Percentiles rank a stretch among this genome's conserved stretches.
phyloP scores from a whole-genome alignment of 2,797 vertebrate genomes.

The Sardinella longiceps region DNA sequence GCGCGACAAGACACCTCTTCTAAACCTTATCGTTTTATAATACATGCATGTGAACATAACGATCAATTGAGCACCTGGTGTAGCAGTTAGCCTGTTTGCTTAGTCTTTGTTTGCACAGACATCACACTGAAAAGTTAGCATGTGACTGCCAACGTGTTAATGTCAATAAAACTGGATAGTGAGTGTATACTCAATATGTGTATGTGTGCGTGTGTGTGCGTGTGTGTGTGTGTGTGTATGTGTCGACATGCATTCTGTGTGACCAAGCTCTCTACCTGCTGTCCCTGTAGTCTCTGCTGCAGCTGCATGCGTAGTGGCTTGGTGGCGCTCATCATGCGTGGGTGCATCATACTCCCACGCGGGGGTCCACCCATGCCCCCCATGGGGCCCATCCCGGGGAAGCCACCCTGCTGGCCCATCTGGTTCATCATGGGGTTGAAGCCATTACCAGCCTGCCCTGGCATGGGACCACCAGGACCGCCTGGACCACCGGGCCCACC shows the following conservation, averaged over 20 bases:
- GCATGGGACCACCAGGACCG: constrained; percentile 59
- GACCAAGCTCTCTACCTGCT: constrained; percentile 80
- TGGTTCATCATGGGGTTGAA: constrained; percentile 78
- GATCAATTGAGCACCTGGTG: no score
- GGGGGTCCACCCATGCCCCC: constrained; percentile 83
- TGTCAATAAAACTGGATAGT: no score
- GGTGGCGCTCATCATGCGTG: constrained; percentile 84
- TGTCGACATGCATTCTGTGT: not conserved
- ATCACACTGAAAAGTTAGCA: no score
- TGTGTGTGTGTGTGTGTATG: not conserved
- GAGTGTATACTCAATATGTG: no score
- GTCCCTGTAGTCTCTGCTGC: constrained; percentile 95
- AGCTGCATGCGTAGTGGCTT: constrained; percentile 96
- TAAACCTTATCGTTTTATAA: no score
- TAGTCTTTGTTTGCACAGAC: no score
- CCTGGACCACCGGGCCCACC: not conserved
- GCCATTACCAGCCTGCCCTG: constrained; percentile 72
- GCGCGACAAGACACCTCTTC: no score
- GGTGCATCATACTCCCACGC: constrained; percentile 82
- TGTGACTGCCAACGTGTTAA: no score
- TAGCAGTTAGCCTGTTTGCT: no score
- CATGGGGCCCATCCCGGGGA: constrained; percentile 81
- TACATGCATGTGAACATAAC: no score
- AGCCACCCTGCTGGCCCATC: constrained; percentile 81
- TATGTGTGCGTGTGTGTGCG: no score